Base-by-base conservation (phyloP, 2,888 invertebrate genomes). In the Tyria jacobaeae region DNA sequence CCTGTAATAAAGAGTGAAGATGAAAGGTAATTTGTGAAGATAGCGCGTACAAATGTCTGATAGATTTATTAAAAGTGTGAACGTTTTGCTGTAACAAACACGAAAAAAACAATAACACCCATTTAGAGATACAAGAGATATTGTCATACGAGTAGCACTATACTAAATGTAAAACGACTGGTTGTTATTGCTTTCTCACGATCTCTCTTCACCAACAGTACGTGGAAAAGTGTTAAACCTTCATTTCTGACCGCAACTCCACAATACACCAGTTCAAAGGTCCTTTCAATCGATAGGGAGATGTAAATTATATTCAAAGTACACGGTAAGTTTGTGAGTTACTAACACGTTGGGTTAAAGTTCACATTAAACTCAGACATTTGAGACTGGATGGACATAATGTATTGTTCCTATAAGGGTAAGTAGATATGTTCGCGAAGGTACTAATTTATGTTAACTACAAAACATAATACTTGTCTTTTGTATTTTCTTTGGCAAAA, bases 171-270 rank as follows among this genome's bases (percentile, higher is more conserved):
- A 44, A 17, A 21, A 17, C 21, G 14, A 21, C 14, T 1, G 21
- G 3, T 24, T 34, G 35, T 17, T 34, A 21, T 24, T 35, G 15
- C 21, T 51, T 35, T 51, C 47, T 9, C 35, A 35, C 35, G 17
- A 24, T 35, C 51, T 24, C 24, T 24, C 15, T 3, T 3, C 10
- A 12, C 0, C 21, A 44, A 44, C 21, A 35, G 35, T 44, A 49
- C 24, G 15, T n/a, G 37, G 53, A 53, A 53, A 53, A 37, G 53
- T 53, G 48, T 49, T 27, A 53, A 24, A n/a, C 39, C 15, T 39
- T 53, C 24, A 25, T 39, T 53, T 37, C 35, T 37, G 25, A 25
- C 53, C 24, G 53, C 53, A 24, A 27, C 53, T 39, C 15, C 7
- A 25, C 37, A 24, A n/a, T 44, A 21, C 9, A 44, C n/a, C 39